These are phyloP conservation scores for Tanytarsus gracilentus DNA, from an alignment of 2,888 invertebrate species.

Conservation along the genomic window DNA sequence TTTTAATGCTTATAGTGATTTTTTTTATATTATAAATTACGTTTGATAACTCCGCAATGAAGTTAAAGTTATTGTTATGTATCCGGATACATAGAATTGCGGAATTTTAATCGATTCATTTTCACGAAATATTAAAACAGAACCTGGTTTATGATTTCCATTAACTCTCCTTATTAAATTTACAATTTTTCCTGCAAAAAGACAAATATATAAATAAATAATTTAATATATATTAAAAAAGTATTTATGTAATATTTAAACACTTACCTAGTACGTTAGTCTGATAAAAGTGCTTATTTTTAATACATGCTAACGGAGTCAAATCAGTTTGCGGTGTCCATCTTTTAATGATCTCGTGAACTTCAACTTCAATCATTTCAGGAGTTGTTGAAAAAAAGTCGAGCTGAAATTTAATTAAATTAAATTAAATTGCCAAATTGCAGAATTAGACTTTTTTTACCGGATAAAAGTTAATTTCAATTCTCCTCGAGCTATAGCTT, in stretches of 20 bases:
- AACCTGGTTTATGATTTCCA: slow-evolving; percentile 35
- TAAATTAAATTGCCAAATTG: not conserved
- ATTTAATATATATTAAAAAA: not conserved
- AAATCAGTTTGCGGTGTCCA: slow-evolving; percentile 40
- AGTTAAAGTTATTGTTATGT: slow-evolving; percentile 39
- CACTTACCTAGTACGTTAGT: slow-evolving; percentile 40
- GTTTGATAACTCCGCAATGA: too few relatives aligned
- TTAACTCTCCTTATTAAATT: slow-evolving; percentile 38
- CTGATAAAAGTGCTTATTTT: slow-evolving; percentile 37
- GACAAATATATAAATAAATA: not conserved
- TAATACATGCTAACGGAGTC: slow-evolving; percentile 36
- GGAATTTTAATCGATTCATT: slow-evolving; percentile 41
- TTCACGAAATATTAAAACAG: slow-evolving; percentile 32
- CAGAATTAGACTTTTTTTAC: slow-evolving; percentile 32
- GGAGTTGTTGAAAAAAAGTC: slow-evolving; percentile 31
- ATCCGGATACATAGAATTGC: slow-evolving; percentile 42
- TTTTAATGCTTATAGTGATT: too few relatives aligned
- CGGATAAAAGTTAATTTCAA: slow-evolving; percentile 38
- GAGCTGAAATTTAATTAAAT: slow-evolving; percentile 32
- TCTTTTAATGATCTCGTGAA: slow-evolving; percentile 37
- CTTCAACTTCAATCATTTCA: slow-evolving; percentile 38
- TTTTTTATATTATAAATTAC: too few relatives aligned
- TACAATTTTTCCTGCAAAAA: slow-evolving; percentile 39
- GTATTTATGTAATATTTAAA: not conserved
- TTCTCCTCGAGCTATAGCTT: slow-evolving; percentile 30